Conservation (phyloP, 2,888 invertebrate species). For the Xestia ashworthii region DNA sequence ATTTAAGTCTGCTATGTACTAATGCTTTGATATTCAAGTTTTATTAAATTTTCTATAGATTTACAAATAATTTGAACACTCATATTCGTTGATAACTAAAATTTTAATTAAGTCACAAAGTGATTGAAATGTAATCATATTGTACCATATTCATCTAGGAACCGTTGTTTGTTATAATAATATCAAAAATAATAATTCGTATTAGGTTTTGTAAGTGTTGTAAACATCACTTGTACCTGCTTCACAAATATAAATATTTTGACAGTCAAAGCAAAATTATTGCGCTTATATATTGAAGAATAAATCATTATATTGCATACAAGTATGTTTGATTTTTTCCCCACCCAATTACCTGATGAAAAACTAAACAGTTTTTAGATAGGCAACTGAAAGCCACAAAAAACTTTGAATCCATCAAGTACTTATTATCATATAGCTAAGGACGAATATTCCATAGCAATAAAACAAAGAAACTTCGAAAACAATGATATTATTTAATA, state of each 20-base stretch:
- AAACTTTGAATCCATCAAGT: not conserved
- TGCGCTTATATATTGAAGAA: constrained; percentile 89
- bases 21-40: constrained; percentile 77
- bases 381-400: not conserved
- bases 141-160: constrained; percentile 59
- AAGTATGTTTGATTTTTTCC: constrained; percentile 73
- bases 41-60: constrained; percentile 68
- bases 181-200: constrained; percentile 68
- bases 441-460: constrained; percentile 18
- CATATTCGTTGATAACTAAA: constrained; percentile 64
- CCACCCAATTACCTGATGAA: not conserved
- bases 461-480: constrained; percentile 55
- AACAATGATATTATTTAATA: constrained; percentile 82
- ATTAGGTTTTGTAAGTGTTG: constrained; percentile 85
- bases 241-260: constrained; percentile 88
- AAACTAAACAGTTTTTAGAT: not conserved
- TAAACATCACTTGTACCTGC: constrained; percentile 90
- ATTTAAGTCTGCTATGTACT: constrained; percentile 69
- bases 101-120: constrained; percentile 74
- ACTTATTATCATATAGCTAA: not conserved
- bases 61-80: constrained; percentile 70
- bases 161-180: constrained; percentile 66
- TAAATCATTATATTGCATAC: constrained; percentile 89
- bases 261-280: constrained; percentile 90
- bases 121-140: constrained; percentile 68